Conservation (phyloP, 2,113 vertebrate genomes). For the Bubalus kerabau region DNA sequence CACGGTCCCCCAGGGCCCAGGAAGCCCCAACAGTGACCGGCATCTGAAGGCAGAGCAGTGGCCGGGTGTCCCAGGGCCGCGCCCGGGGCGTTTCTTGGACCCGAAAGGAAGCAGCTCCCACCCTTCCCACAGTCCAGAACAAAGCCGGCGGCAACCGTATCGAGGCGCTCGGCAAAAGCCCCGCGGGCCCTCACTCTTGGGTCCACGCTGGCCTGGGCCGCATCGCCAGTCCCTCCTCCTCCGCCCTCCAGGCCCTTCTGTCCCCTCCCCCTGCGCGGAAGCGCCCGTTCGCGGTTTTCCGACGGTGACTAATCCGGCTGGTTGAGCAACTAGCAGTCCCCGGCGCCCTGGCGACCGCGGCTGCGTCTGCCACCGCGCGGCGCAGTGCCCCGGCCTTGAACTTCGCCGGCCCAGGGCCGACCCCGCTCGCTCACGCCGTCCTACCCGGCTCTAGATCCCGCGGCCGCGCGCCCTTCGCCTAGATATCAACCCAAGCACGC, state of each 20-base stretch:
- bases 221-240: too few relatives aligned
- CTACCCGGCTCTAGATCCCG: not conserved
- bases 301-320: not conserved
- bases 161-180: not conserved
- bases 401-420: not conserved
- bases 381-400: not conserved
- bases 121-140: too few relatives aligned
- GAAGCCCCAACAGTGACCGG: not conserved
- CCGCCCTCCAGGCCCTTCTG: too few relatives aligned
- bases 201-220: accelerated
- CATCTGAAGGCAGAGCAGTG: not conserved
- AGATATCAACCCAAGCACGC: accelerated
- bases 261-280: not conserved
- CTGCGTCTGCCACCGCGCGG: not conserved
- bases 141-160: not conserved
- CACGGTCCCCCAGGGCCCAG: not conserved
- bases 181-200: accelerated
- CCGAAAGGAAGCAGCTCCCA: not conserved
- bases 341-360: not conserved
- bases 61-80: not conserved
- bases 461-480: accelerated
- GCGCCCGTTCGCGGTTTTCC: not conserved
- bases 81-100: not conserved
- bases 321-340: not conserved
- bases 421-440: too few relatives aligned